Evolutionary conservation across 2,113 vertebrate species (phyloP), one percentile per base, ranked within the genome.

Genomic region (Gobio gobio): DNA sequence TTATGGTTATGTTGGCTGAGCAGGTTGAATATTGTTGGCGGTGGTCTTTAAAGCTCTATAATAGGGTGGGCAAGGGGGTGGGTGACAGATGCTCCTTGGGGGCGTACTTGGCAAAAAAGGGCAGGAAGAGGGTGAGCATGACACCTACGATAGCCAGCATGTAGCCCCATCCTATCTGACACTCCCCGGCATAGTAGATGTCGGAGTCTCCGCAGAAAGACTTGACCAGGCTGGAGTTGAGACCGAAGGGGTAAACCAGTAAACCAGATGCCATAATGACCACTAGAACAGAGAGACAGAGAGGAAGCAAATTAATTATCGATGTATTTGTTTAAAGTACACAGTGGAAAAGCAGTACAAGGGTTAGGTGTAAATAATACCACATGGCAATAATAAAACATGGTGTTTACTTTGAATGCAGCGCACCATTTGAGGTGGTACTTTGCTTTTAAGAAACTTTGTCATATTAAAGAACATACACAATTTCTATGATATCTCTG

Each of bases 51-150:
- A 78, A 88, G 86, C 64, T 91, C 95, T 98, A 98, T 96, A 98
- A 97, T 91, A 97, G 95, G 22, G 97, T 96, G 90, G 97, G 97
- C 86, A 98, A 90, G 10, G 97, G 97, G 61, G 97, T 98, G 33
- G 96, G 96, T 86, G 95, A 97, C 88, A 95, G 93, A 84, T 97
- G 96, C 94, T 98, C 97, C 94, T 97, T 97, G 5, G 97, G 97
- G 90, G 97, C 97, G 86, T 98, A 98, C 96, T 97, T 97, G 90
- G 97, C 97, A 89, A 98, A 98, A 93, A 97, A 98, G 86, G 97
- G 97, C 93, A 98, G 92, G 92, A 98, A 98, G 87, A 97, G 94
- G 22, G 97, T 97, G 89, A 98, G 95, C 97, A 97, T 96, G 87
- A 98, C 97, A 26, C 96, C 97, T 3, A 98, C 97, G 4, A 98